phyloP scores from a whole-genome alignment of 53 echinoderm and acorn worm species.

The Arbacia lixula region DNA sequence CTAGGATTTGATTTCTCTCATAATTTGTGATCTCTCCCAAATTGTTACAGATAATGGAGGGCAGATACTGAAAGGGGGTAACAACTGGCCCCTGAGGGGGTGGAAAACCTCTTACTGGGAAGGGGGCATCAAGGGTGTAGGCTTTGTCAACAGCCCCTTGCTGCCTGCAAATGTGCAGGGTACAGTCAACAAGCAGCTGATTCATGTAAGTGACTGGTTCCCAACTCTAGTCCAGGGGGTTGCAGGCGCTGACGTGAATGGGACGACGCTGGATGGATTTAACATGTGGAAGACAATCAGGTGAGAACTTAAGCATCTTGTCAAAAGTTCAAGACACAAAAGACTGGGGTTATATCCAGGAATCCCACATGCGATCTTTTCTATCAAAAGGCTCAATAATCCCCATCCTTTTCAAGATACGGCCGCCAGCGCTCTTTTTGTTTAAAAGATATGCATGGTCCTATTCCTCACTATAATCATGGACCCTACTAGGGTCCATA shows the following conservation, averaged over 20 bases:
- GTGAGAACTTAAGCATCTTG: no score
- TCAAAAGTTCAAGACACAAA: no score
- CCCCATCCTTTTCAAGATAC: no score
- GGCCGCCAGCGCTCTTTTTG: no score
- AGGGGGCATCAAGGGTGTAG: conserved; percentile 71
- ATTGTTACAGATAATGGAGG: conserved; percentile 73
- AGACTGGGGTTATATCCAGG: no score
- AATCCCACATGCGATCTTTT: no score
- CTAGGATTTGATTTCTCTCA: no score
- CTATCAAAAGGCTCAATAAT: no score
- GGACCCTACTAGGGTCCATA: no score
- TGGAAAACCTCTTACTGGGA: conserved; percentile 77
- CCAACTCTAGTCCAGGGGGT: conserved; percentile 86
- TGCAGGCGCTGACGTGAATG: conserved; percentile 65
- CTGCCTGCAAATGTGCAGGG: conserved; percentile 64
- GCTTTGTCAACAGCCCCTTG: conserved; percentile 80
- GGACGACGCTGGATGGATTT: conserved; percentile 76
- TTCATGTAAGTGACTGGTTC: conserved; percentile 94
- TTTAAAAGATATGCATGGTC: no score
- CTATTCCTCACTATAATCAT: no score
- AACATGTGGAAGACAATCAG: conserved; percentile 80
- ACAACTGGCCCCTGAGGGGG: conserved; percentile 80
- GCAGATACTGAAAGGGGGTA: conserved; percentile 58
- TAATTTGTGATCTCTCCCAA: no score
- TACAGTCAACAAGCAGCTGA: conserved; percentile 71